Percentiles rank a stretch among this genome's conserved stretches.
Evolutionary conservation across 2,113 vertebrate species (phyloP).

Genomic region (Myodes glareolus): DNA sequence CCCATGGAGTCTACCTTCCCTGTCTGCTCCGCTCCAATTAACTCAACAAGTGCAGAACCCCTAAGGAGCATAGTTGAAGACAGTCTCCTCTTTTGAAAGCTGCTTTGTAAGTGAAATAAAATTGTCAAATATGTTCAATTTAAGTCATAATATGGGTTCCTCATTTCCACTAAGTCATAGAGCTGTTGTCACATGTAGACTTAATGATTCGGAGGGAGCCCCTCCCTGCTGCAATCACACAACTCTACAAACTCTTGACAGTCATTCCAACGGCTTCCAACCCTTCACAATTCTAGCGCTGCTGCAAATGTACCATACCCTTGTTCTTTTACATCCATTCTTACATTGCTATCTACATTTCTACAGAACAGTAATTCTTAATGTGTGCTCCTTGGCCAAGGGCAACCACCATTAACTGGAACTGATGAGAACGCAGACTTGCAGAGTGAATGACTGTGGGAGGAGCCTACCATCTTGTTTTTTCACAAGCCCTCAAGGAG

Average conservation of each 20-base stretch:
- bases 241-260: neutral
- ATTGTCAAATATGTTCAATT: neutral
- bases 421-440: neutral
- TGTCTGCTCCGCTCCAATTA: neutral
- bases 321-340: neutral
- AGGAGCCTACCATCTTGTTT: neutral
- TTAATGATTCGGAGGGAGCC: neutral
- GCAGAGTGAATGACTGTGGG: neutral
- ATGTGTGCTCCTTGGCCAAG: neutral
- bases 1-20: neutral
- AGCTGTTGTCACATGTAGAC: neutral
- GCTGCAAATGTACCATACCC: neutral
- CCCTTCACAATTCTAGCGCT: neutral
- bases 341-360: neutral
- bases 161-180: neutral
- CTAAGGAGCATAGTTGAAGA: neutral
- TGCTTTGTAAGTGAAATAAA: conserved; percentile 41
- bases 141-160: neutral
- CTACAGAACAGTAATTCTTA: neutral
- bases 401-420: neutral
- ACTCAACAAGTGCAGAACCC: neutral
- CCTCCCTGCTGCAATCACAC: neutral
- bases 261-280: neutral
- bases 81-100: neutral
- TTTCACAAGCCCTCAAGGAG: neutral